phyloP scores from a whole-genome alignment of 2,797 vertebrate genomes.

The Ceryle rudis region DNA sequence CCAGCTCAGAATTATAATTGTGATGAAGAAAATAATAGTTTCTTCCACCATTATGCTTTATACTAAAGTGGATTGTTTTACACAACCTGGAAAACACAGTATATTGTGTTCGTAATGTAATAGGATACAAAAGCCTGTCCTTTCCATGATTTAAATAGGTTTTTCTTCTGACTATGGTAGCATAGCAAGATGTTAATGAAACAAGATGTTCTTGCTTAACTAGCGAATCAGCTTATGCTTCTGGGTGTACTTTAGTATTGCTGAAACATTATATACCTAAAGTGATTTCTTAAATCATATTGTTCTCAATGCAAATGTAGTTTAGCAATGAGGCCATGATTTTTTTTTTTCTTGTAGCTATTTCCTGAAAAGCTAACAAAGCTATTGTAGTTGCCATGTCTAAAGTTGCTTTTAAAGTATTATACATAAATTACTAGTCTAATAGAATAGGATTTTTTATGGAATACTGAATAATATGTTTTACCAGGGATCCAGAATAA shows the following conservation, averaged over 20 bases:
- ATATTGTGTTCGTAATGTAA: neutral
- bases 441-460: neutral
- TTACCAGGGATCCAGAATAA: neutral
- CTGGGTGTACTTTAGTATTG: neutral
- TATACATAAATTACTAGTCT: neutral
- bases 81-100: neutral
- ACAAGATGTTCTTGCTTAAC: neutral
- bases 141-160: neutral
- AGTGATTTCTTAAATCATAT: neutral
- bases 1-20: neutral
- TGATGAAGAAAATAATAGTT: neutral
- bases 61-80: neutral
- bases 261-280: neutral
- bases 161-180: neutral
- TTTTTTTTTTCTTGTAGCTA: neutral
- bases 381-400: neutral
- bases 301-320: neutral
- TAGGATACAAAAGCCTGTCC: neutral
- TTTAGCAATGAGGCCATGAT: neutral
- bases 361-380: conserved; percentile 4
- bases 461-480: neutral
- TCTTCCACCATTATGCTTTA: neutral
- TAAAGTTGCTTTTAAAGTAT: neutral
- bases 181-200: neutral
- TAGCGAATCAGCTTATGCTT: neutral